Conservation (phyloP, 1,140 invertebrate species). For the Lordiphosa stackelbergi region DNA sequence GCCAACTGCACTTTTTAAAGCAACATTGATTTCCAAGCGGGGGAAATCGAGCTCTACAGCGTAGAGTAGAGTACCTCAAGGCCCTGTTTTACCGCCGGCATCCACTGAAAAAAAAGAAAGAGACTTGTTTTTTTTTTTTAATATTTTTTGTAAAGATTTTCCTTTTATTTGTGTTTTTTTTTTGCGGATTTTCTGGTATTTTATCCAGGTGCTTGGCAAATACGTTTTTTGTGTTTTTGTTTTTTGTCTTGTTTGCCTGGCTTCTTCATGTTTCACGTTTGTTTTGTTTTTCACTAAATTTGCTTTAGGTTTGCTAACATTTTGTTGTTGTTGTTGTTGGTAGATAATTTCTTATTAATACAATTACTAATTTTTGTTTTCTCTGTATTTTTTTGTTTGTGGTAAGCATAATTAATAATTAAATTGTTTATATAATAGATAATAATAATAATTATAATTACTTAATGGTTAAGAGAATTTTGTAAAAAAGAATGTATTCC, state of each 20-base stretch:
- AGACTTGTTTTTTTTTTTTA: slow-evolving; percentile 16
- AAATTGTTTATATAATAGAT: slow-evolving; percentile 75
- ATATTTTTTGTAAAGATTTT: slow-evolving; percentile 71
- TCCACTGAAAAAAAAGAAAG: slow-evolving; percentile 23
- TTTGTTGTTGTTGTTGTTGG: slow-evolving; percentile 50
- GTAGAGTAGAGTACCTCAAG: no score
- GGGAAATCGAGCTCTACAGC: no score
- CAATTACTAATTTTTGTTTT: slow-evolving; percentile 59
- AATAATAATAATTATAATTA: slow-evolving; percentile 74
- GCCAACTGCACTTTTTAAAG: no score
- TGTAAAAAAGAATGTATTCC: slow-evolving; percentile 61
- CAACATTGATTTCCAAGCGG: no score
- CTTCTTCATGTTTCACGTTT: slow-evolving; percentile 39
- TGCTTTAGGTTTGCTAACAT: slow-evolving; percentile 70
- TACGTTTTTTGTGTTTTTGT: slow-evolving; percentile 17
- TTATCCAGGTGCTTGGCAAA: slow-evolving; percentile 50
- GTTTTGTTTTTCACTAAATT: slow-evolving; percentile 66
- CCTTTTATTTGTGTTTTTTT: slow-evolving; percentile 70
- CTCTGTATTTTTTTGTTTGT: slow-evolving; percentile 30
- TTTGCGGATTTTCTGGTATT: slow-evolving; percentile 52
- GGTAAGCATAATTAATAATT: slow-evolving; percentile 74
- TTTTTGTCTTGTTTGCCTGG: slow-evolving; percentile 27
- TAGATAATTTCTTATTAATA: slow-evolving; percentile 55
- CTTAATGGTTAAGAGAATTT: slow-evolving; percentile 73
- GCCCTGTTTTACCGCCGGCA: slow-evolving; percentile 39